phyloP scores from a whole-genome alignment of 2,797 vertebrate species.

The Helostoma temminkii region DNA sequence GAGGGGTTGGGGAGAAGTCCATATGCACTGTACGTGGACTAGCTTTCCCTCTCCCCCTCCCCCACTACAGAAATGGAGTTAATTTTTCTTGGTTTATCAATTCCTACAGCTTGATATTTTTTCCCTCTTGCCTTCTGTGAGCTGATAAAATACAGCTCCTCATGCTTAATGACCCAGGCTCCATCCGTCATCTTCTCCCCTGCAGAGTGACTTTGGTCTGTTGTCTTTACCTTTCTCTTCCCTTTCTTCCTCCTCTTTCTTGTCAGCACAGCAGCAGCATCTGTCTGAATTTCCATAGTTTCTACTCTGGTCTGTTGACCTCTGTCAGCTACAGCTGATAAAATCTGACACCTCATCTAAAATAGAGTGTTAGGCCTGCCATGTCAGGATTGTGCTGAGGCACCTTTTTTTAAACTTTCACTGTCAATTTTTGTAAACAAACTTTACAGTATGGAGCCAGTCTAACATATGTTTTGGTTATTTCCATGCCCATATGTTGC shows the following conservation, averaged over 20 bases:
- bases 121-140: slow-evolving; percentile 2
- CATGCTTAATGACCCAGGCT: slow-evolving; percentile 29
- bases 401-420: not conserved
- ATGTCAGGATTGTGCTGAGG: not conserved
- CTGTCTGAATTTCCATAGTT: slow-evolving; percentile 24
- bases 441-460: slow-evolving; percentile 20
- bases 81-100: slow-evolving; percentile 61
- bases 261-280: slow-evolving; percentile 31
- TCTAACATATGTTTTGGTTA: slow-evolving; percentile 45
- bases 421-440: not conserved
- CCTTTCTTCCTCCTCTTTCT: not conserved
- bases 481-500: slow-evolving; percentile 56
- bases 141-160: slow-evolving; percentile 33
- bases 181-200: slow-evolving; percentile 31
- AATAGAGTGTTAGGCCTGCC: slow-evolving; percentile 3
- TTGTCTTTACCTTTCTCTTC: not conserved
- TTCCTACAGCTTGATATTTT: not conserved
- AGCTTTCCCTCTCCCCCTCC: slow-evolving; percentile 22
- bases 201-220: slow-evolving; percentile 28
- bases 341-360: slow-evolving; percentile 56
- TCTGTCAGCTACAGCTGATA: slow-evolving; percentile 62
- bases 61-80: slow-evolving; percentile 49
- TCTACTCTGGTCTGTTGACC: slow-evolving; percentile 44
- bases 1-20: slow-evolving; percentile 2
- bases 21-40: slow-evolving; percentile 59